Evolutionary conservation across 2,797 vertebrate genomes (phyloP).

Genomic region (Peromyscus attwateri): DNA sequence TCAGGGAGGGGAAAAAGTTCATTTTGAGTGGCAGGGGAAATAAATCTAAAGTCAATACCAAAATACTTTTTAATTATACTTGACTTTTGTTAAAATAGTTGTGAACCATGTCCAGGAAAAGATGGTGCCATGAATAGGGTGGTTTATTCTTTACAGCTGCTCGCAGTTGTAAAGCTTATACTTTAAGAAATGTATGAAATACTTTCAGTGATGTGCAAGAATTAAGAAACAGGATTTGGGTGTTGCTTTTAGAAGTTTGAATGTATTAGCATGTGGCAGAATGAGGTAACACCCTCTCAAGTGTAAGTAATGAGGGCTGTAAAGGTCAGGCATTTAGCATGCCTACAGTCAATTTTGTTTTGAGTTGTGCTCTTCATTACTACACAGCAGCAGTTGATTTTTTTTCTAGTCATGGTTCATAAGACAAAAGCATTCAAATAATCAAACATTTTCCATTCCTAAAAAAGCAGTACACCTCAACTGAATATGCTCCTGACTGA

Average conservation of each 20-base stretch:
- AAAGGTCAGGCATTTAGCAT: not conserved
- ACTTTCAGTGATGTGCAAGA: not conserved
- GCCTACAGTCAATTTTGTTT: not conserved
- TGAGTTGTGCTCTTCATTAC: not conserved
- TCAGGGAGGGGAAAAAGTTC: not conserved
- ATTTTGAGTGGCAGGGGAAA: not conserved
- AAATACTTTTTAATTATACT: conserved; percentile 9
- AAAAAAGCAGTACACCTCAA: not conserved
- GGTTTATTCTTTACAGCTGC: not conserved
- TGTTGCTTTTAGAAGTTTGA: not conserved
- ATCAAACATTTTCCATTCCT: not conserved
- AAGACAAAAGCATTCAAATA: conserved; percentile 42
- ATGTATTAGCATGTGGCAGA: not conserved
- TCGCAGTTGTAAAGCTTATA: not conserved
- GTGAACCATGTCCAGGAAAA: not conserved
- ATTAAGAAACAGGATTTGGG: not conserved
- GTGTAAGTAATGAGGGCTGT: not conserved
- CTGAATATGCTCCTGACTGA: not conserved
- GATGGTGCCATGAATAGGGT: not conserved
- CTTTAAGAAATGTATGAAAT: not conserved
- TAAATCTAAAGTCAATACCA: not conserved
- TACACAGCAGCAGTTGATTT: not conserved
- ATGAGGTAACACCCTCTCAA: not conserved
- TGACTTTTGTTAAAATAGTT: conserved; percentile 39
- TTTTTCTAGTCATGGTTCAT: not conserved